Percentiles rank a stretch among this genome's conserved stretches.
Evolutionary conservation across 2,113 vertebrate species (phyloP).

Genomic region (Bufo bufo): DNA sequence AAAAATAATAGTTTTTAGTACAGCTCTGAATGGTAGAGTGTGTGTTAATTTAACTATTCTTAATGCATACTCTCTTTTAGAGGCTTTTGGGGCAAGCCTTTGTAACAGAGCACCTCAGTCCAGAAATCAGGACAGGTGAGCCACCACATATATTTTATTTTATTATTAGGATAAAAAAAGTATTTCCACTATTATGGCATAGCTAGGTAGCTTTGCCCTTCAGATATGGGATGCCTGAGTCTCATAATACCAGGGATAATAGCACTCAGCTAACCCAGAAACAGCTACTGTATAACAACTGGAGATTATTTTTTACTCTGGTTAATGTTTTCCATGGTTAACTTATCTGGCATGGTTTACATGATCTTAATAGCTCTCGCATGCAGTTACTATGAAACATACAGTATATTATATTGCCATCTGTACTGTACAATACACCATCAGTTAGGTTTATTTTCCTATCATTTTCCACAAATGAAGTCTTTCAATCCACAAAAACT

Average conservation of each 20-base stretch:
- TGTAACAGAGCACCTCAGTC: too few relatives aligned
- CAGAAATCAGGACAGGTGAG: too few relatives aligned
- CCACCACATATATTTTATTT: too few relatives aligned
- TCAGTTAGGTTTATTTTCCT: not conserved
- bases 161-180: not conserved
- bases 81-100: too few relatives aligned
- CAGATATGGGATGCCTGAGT: too few relatives aligned
- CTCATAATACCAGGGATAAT: not conserved
- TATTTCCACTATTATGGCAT: not conserved
- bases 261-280: not conserved
- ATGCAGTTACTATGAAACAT: not conserved
- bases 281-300: not conserved
- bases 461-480: conserved; percentile 15
- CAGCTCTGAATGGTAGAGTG: too few relatives aligned
- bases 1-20: too few relatives aligned
- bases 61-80: too few relatives aligned
- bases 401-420: not conserved
- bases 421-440: too few relatives aligned
- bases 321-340: not conserved
- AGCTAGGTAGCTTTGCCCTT: not conserved
- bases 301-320: not conserved
- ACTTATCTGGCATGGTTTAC: not conserved
- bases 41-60: too few relatives aligned
- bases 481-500: not conserved
- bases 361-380: not conserved